A percentile compares a stretch with the other conserved stretches of the same genome.
Conservation (phyloP, 2,888 invertebrate genomes). For the Lypha dubia region DNA sequence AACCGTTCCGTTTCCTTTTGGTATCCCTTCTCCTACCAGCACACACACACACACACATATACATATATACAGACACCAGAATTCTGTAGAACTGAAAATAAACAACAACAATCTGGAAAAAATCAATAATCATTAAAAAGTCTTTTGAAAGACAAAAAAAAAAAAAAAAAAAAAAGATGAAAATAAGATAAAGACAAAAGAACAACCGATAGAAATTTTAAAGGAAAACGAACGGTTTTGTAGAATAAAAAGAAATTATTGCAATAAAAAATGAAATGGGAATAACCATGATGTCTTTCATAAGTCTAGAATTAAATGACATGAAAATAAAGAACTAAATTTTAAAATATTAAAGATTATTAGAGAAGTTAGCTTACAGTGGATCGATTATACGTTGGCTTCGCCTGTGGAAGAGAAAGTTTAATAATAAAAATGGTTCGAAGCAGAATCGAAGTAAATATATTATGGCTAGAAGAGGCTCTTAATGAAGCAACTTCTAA, state of each 20-base stretch:
- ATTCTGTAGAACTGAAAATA: neutral
- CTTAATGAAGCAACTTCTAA: no score
- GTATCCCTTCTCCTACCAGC: neutral
- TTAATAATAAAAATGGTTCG: no score
- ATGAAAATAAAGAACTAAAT: neutral
- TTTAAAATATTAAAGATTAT: neutral
- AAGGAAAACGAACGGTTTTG: neutral
- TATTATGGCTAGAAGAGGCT: no score
- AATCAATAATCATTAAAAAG: slow-evolving; percentile 52
- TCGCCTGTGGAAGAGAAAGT: no score
- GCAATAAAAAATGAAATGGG: neutral
- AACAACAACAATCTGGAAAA: neutral
- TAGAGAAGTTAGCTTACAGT: no score
- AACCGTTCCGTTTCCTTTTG: slow-evolving; percentile 29
- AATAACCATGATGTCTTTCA: neutral
- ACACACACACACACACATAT: neutral
- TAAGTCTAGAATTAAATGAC: neutral
- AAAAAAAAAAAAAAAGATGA: no score
- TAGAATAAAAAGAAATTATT: neutral
- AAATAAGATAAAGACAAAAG: neutral
- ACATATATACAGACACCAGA: neutral
- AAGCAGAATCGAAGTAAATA: no score
- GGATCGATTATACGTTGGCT: no score
- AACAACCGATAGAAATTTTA: slow-evolving; percentile 6
- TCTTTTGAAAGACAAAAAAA: neutral